phyloP scores from a whole-genome alignment of 2,113 vertebrate genomes.

The Cyanoderma ruficeps region DNA sequence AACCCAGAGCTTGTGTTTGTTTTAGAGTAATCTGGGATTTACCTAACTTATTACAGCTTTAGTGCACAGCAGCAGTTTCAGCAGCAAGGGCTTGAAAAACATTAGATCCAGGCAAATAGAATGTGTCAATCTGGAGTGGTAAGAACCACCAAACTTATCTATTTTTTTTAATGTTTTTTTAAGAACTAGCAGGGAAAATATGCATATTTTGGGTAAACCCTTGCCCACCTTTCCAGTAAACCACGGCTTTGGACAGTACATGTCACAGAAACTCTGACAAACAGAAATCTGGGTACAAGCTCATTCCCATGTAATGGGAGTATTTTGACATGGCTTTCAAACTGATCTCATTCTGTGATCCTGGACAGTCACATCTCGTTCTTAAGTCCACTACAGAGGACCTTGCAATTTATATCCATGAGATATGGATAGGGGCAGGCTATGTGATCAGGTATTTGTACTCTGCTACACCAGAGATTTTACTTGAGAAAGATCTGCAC shows the following conservation, averaged over 20 bases:
- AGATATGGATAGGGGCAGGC: neutral
- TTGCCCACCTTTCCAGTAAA: neutral
- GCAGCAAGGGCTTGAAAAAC: slow-evolving; percentile 14
- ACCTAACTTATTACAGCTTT: slow-evolving; percentile 35
- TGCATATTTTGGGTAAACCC: neutral
- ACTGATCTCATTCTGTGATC: neutral
- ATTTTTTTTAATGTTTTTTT: neutral
- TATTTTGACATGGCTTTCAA: neutral
- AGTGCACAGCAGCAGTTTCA: neutral
- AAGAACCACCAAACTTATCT: neutral
- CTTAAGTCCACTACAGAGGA: neutral
- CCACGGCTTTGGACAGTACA: neutral
- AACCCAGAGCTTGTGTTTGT: neutral
- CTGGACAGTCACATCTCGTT: neutral
- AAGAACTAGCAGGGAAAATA: neutral
- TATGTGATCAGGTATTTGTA: neutral
- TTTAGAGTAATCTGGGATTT: slow-evolving; percentile 34
- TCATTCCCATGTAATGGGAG: neutral
- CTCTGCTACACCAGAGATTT: neutral
- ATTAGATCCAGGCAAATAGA: slow-evolving; percentile 5
- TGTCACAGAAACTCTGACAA: neutral
- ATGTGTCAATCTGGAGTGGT: neutral
- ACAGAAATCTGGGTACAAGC: neutral
- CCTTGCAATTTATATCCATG: neutral
- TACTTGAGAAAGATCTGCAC: neutral